These are phyloP conservation scores for Petromus typicus DNA, from an alignment of 2,113 vertebrate genomes.

Conservation along the genomic window DNA sequence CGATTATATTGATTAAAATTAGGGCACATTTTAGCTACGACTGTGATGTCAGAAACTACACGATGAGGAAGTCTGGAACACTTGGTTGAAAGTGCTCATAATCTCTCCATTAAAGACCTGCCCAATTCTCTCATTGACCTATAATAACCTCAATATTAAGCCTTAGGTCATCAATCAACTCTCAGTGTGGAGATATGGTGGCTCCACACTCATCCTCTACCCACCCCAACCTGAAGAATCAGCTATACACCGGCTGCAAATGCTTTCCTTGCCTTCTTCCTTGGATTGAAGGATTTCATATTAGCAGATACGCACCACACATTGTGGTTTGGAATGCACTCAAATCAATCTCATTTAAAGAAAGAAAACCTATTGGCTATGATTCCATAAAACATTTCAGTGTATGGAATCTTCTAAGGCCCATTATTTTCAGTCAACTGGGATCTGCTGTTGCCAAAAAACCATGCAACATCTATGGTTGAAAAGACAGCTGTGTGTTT, in stretches of 20 bases:
- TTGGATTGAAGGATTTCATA: constrained; percentile 54
- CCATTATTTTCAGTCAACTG: constrained; percentile 61
- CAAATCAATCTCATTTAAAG: constrained; percentile 63
- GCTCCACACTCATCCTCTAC: too few species aligned
- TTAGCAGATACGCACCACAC: constrained; percentile 57
- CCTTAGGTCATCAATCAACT: neutral
- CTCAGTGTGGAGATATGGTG: neutral
- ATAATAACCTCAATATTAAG: neutral
- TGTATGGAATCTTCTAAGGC: constrained; percentile 54
- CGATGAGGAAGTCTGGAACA: neutral
- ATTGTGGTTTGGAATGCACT: constrained; percentile 58
- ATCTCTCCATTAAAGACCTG: neutral
- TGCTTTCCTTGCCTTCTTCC: constrained; percentile 6
- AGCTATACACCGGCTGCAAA: neutral
- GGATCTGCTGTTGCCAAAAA: constrained; percentile 71
- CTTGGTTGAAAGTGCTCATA: neutral
- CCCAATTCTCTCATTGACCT: neutral
- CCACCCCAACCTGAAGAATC: neutral
- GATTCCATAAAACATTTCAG: constrained; percentile 44
- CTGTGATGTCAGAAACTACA: neutral
- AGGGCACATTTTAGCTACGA: constrained; percentile 17
- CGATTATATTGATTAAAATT: neutral
- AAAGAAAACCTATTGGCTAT: constrained; percentile 48
- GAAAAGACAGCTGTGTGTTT: constrained; percentile 66
- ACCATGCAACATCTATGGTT: constrained; percentile 36